Evolutionary conservation across 2,888 invertebrate species (phyloP).

Genomic region (Cephus rjabovi): DNA sequence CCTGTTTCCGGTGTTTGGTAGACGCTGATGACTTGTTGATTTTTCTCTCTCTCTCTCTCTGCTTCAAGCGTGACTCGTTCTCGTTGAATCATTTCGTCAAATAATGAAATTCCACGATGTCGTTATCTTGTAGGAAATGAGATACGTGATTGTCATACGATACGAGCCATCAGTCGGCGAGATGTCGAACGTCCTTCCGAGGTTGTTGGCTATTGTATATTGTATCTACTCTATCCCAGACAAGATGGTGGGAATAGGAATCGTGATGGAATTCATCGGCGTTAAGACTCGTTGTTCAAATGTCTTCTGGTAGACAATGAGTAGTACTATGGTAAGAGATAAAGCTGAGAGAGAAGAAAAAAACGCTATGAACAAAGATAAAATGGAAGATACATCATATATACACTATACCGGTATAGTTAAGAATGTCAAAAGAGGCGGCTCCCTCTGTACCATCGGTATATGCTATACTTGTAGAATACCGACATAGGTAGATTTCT

Average conservation of each 20-base stretch:
- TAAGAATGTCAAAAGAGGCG: background rate
- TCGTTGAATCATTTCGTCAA: slow-evolving; percentile 16
- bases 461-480: background rate
- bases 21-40: background rate
- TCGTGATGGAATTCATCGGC: slow-evolving; percentile 47
- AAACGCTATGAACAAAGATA: background rate
- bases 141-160: slow-evolving; percentile 49
- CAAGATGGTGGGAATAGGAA: slow-evolving; percentile 44
- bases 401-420: background rate
- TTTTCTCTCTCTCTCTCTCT: background rate
- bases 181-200: slow-evolving; percentile 32
- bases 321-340: slow-evolving; percentile 15
- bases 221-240: slow-evolving; percentile 16
- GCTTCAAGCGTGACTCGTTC: background rate
- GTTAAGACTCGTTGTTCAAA: slow-evolving; percentile 28
- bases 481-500: background rate
- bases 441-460: background rate
- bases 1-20: background rate
- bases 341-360: background rate
- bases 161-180: slow-evolving; percentile 10
- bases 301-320: slow-evolving; percentile 20
- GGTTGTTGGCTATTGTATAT: slow-evolving; percentile 26
- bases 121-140: slow-evolving; percentile 55
- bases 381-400: background rate
- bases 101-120: slow-evolving; percentile 49